These are phyloP conservation scores for Myotis yumanensis DNA, from an alignment of 2,113 vertebrate genomes.

Conservation along the genomic window DNA sequence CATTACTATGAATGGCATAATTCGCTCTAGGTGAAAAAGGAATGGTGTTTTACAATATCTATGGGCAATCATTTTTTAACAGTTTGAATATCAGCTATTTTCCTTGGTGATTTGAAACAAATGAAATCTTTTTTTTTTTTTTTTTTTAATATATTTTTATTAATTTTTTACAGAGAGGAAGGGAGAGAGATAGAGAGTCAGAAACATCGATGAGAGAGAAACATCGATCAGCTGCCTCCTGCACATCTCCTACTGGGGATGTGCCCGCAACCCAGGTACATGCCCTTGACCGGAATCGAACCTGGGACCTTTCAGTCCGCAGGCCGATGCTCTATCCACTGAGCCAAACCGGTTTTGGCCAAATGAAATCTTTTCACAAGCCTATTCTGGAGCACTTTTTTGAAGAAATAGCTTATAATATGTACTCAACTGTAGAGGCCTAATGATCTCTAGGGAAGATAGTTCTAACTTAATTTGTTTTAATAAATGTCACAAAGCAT, in stretches of 20 bases:
- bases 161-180: too few relatives aligned
- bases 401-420: constrained; percentile 6
- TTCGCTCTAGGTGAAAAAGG: neutral
- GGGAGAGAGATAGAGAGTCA: too few relatives aligned
- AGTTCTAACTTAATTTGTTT: constrained; percentile 15
- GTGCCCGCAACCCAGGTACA: too few relatives aligned
- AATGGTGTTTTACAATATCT: constrained; percentile 1
- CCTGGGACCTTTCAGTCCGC: too few relatives aligned
- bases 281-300: too few relatives aligned
- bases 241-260: too few relatives aligned
- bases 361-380: neutral
- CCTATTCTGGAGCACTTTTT: neutral
- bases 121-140: constrained; percentile 25
- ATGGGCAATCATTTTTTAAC: constrained; percentile 4
- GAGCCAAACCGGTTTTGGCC: too few relatives aligned
- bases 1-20: neutral
- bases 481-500: neutral
- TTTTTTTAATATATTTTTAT: too few relatives aligned
- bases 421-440: neutral
- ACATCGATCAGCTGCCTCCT: too few relatives aligned
- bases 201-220: too few relatives aligned
- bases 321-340: too few relatives aligned
- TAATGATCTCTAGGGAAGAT: constrained; percentile 6
- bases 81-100: neutral
- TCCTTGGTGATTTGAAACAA: neutral